Conservation (phyloP, 2,113 vertebrate species). For the Alectura lathami region DNA sequence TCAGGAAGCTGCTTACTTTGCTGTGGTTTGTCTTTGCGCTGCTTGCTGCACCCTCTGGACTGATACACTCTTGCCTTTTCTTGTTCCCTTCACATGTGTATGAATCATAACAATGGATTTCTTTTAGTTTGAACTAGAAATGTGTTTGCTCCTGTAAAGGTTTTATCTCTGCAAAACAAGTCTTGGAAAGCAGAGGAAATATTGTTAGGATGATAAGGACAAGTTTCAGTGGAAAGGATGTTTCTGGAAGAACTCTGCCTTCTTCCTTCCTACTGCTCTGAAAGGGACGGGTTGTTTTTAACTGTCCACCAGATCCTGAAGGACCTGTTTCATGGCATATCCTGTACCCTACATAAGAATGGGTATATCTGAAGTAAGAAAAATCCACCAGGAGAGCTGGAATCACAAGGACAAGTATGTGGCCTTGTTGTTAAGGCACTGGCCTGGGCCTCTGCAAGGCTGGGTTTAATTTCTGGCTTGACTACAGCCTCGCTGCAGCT, state of each 20-base stretch:
- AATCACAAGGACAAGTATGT: not conserved
- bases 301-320: not conserved
- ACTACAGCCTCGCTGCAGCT: not conserved
- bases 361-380: not conserved
- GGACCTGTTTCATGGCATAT: not conserved
- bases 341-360: not conserved
- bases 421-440: not conserved
- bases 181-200: slow-evolving; percentile 55
- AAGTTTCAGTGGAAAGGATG: slow-evolving; percentile 15
- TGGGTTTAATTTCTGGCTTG: not conserved
- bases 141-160: not conserved
- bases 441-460: not conserved
- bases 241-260: slow-evolving; percentile 8
- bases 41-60: not conserved
- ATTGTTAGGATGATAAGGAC: not conserved
- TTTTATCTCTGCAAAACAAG: slow-evolving; percentile 41
- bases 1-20: not conserved
- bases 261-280: slow-evolving; percentile 42
- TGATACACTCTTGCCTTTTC: not conserved
- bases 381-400: not conserved
- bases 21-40: not conserved
- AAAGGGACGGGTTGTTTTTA: slow-evolving; percentile 1
- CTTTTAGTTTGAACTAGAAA: slow-evolving; percentile 7
- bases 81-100: not conserved
- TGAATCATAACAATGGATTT: not conserved